These are phyloP conservation scores for Abscondita cerata DNA, from an alignment of 2,888 invertebrate species.

Conservation along the genomic window DNA sequence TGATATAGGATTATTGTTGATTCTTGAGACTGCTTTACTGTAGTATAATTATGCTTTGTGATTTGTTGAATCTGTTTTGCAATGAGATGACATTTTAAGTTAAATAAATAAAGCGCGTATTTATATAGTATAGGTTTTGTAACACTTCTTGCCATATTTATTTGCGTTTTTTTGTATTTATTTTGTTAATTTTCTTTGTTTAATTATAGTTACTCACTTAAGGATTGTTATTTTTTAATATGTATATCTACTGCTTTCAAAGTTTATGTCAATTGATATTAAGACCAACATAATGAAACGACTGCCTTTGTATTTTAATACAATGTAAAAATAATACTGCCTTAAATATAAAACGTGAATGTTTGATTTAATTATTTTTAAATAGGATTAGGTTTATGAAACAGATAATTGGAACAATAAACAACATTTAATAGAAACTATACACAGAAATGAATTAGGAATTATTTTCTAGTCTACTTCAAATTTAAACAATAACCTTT, in stretches of 20 bases:
- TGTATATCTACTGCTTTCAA: background rate
- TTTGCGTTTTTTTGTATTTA: background rate
- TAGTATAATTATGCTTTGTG: background rate
- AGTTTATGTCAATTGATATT: slow-evolving; percentile 6
- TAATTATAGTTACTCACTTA: slow-evolving; percentile 6
- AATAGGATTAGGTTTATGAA: too few species aligned
- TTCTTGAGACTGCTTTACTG: slow-evolving; percentile 4
- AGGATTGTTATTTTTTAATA: slow-evolving; percentile 1
- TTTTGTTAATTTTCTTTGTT: slow-evolving; percentile 5
- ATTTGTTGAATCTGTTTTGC: background rate
- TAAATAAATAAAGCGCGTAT: background rate
- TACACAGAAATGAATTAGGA: too few species aligned
- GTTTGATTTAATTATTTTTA: too few species aligned
- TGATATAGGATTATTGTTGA: background rate
- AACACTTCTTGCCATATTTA: slow-evolving; percentile 2
- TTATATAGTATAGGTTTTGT: background rate
- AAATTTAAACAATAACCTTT: too few species aligned
- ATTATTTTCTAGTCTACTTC: too few species aligned
- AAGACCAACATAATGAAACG: slow-evolving; percentile 9
- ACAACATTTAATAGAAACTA: too few species aligned
- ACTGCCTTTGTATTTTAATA: slow-evolving; percentile 13
- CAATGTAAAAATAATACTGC: slow-evolving; percentile 6
- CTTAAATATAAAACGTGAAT: slow-evolving; percentile 3
- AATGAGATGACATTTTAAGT: background rate
- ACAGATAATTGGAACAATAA: too few species aligned